Evolutionary conservation across 2,797 vertebrate species (phyloP).

Genomic region (Xiphorhynchus erythropygius): DNA sequence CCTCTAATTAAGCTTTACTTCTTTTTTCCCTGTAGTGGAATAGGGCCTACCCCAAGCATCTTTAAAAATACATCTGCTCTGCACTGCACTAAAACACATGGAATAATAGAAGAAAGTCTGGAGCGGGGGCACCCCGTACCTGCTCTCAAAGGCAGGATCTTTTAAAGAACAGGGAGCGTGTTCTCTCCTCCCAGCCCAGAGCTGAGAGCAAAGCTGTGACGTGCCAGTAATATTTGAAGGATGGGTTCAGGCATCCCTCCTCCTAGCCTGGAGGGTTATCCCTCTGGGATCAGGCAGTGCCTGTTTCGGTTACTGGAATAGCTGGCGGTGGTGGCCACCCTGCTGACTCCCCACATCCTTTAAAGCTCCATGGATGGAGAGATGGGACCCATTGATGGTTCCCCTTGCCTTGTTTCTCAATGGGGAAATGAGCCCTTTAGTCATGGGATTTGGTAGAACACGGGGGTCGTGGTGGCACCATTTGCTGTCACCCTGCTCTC

Average conservation of each 20-base stretch:
- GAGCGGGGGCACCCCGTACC: not conserved
- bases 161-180: not conserved
- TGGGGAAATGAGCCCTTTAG: not conserved
- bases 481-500: not conserved
- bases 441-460: fast-evolving
- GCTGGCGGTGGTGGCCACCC: not conserved
- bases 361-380: not conserved
- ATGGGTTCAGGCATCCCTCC: fast-evolving
- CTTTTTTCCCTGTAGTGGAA: slow-evolving; percentile 22
- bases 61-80: slow-evolving; percentile 62
- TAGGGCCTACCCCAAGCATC: slow-evolving; percentile 19
- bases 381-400: not conserved
- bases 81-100: slow-evolving; percentile 16
- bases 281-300: not conserved
- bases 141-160: slow-evolving; percentile 22
- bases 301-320: fast-evolving
- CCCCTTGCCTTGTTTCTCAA: not conserved
- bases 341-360: not conserved
- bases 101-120: slow-evolving; percentile 59
- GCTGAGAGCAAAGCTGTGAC: not conserved
- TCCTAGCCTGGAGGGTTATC: not conserved
- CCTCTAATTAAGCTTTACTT: slow-evolving; percentile 6
- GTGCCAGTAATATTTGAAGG: not conserved
- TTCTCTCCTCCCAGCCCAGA: not conserved
- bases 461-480: fast-evolving